Evolutionary conservation across 1,140 invertebrate species (phyloP), one percentile per base, ranked within the genome.

Genomic region (Tetraneura akinire): DNA sequence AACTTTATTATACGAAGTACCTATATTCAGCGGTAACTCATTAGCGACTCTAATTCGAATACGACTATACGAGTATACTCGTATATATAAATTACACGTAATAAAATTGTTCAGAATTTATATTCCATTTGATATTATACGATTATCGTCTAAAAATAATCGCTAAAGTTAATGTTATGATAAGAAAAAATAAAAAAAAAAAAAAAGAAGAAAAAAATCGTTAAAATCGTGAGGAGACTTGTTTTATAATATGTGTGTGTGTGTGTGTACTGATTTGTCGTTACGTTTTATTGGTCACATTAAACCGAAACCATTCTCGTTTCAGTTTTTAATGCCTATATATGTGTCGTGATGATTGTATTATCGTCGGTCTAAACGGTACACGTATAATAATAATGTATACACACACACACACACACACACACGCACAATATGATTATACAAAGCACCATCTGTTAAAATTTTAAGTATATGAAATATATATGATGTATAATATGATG

Each of bases 291-390:
- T 76, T 57, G 29, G 53, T 37, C 49, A 14, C 51, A 42, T 76
- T 76, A 57, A 76, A 76, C 51, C 37, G 42, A 53, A 76, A 37
- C 71, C 51, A 23, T 76, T 76, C 21, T 76, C 53, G 51, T 76
- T 76, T 76, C 42, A 55, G 49, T 76, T 76, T 76, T 76, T 57
- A n/a, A n/a, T n/a, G n/a, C n/a, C n/a, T n/a, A 76, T 42, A 51
- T 42, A 51, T 37, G n/a, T 57, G 71, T 74, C 51, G 71, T 42
- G 37, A 37, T 53, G 51, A 32, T 53, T 55, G 49, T 73, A 51
- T 73, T 73, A 73, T n/a, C 47, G 45, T 51, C 21, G 18, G 70
- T 26, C 16, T 29, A 26, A 62, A 62, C 29, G 21, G 23, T 57
- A 16, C 45, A 21, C n/a, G n/a, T 23, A 60, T 23, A 21, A 60